Conservation (phyloP, 2,888 invertebrate species). For the Iselma pallidipennis region DNA sequence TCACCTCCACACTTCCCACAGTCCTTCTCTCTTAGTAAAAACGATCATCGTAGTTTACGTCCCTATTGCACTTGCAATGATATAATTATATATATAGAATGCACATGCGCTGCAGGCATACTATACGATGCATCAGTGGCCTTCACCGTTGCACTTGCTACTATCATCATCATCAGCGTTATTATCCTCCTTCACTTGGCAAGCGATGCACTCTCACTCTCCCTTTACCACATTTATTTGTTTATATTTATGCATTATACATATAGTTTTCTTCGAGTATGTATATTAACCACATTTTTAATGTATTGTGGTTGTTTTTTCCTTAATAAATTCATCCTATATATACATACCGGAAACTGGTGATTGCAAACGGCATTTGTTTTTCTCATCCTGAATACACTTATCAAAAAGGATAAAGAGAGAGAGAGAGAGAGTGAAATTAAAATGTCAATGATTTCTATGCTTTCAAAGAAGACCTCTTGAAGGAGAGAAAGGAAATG, state of each 20-base stretch:
- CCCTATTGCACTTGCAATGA: conserved; percentile 43
- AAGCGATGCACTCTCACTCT: not conserved
- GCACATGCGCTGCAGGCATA: conserved; percentile 38
- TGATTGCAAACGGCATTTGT: conserved; percentile 34
- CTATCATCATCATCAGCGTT: conserved; percentile 18
- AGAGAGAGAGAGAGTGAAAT: too few species aligned
- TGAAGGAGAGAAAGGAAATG: too few species aligned
- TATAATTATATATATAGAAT: conserved; percentile 49
- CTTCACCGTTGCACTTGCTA: conserved; percentile 44
- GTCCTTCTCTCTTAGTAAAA: conserved; percentile 28
- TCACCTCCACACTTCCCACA: conserved; percentile 35
- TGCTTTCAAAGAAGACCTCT: too few species aligned
- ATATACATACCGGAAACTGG: conserved; percentile 38
- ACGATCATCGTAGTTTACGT: conserved; percentile 9
- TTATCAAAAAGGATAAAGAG: not conserved
- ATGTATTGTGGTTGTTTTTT: conserved; percentile 15
- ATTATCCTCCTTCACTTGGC: not conserved
- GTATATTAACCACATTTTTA: conserved; percentile 15
- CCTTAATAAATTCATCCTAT: conserved; percentile 29
- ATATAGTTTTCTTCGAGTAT: not conserved
- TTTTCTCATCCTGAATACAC: conserved; percentile 6
- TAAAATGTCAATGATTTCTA: conserved; percentile 22
- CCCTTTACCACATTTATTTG: not conserved
- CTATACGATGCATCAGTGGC: conserved; percentile 32
- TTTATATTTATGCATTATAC: conserved; percentile 23